A percentile compares a stretch with the other conserved stretches of the same genome.
These are phyloP conservation scores for Dipodomys merriami DNA, from an alignment of 2,113 vertebrate genomes.

Conservation along the genomic window DNA sequence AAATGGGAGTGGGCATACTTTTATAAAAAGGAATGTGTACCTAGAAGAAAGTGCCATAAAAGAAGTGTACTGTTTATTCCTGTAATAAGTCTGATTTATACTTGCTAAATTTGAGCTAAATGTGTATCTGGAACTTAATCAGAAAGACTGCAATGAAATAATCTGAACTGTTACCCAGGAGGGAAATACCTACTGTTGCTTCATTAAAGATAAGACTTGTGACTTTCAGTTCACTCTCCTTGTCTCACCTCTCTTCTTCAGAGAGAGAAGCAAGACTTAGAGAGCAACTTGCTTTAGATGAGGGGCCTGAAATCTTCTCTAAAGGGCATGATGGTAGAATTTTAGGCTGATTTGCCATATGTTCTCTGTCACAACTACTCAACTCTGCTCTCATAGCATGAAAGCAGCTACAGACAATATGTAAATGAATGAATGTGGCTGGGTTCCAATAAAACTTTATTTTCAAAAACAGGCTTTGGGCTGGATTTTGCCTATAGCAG, in stretches of 20 bases:
- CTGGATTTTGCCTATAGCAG: constrained; percentile 16
- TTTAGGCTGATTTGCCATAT: constrained; percentile 64
- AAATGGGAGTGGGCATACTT: constrained; percentile 58
- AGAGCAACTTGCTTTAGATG: neutral
- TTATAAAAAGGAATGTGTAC: constrained; percentile 59
- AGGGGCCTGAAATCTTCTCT: constrained; percentile 43
- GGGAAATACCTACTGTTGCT: neutral
- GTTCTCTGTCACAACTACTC: constrained; percentile 71
- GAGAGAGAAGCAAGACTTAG: neutral
- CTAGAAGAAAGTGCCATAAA: constrained; percentile 53
- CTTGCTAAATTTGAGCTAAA: constrained; percentile 44
- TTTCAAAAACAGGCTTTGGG: constrained; percentile 51
- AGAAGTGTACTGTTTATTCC: constrained; percentile 62
- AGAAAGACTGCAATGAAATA: constrained; percentile 15
- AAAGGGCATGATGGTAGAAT: constrained; percentile 59
- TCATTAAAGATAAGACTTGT: neutral
- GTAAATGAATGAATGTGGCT: constrained; percentile 67
- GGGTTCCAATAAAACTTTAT: constrained; percentile 71
- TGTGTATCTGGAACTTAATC: constrained; percentile 64
- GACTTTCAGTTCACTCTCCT: neutral
- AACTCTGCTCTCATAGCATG: constrained; percentile 58
- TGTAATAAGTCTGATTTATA: constrained; percentile 50
- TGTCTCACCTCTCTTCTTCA: neutral
- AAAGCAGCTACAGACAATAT: constrained; percentile 65
- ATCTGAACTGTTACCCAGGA: constrained; percentile 8